Percentiles rank a stretch among this genome's conserved stretches.
phyloP scores from a whole-genome alignment of 2,888 invertebrate species.

The Syrista parreyssii region DNA sequence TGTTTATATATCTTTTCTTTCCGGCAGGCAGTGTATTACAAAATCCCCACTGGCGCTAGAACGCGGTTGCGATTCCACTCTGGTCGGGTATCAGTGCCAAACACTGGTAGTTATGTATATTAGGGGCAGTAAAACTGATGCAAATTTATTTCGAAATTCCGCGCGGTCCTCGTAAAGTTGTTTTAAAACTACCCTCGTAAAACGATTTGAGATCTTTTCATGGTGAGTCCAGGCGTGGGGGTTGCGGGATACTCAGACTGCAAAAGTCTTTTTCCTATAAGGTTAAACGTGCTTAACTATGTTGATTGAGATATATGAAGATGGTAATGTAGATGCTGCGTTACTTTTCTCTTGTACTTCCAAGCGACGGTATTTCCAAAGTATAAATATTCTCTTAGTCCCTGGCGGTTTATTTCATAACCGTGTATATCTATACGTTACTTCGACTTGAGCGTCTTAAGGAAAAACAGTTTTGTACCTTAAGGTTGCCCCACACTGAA shows the following conservation, averaged over 20 bases:
- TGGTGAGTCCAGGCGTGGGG: neutral
- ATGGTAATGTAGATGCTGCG: neutral
- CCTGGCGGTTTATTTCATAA: neutral
- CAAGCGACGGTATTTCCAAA: neutral
- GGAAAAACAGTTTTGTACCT: neutral
- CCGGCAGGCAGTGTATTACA: slow-evolving; percentile 32
- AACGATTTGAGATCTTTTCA: slow-evolving; percentile 55
- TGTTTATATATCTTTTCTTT: slow-evolving; percentile 40
- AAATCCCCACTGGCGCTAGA: slow-evolving; percentile 27
- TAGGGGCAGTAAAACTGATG: slow-evolving; percentile 59
- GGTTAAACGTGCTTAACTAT: neutral
- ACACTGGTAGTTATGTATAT: slow-evolving; percentile 62
- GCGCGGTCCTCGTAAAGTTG: slow-evolving; percentile 53
- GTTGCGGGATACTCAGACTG: neutral
- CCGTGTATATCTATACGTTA: too few species aligned
- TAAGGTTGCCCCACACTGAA: neutral
- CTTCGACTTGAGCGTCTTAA: neutral
- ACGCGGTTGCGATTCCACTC: slow-evolving; percentile 22
- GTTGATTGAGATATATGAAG: neutral
- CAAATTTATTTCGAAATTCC: slow-evolving; percentile 63
- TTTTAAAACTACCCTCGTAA: slow-evolving; percentile 61
- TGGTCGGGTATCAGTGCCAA: slow-evolving; percentile 56
- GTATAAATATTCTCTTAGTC: neutral
- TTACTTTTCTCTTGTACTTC: neutral
- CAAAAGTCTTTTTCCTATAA: neutral